phyloP scores from a whole-genome alignment of 2,797 vertebrate species.

The Lates japonicus region DNA sequence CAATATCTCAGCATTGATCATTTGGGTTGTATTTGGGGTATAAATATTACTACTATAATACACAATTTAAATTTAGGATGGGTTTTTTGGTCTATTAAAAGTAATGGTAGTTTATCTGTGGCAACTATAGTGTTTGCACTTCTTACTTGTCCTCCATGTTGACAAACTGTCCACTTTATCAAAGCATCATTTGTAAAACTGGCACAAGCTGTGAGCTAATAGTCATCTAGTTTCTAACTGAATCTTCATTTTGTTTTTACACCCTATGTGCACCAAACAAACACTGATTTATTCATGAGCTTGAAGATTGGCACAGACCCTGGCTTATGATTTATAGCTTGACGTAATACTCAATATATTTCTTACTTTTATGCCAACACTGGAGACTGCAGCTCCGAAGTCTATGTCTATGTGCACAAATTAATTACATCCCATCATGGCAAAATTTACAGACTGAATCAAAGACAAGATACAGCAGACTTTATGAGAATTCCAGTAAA shows the following conservation, averaged over 20 bases:
- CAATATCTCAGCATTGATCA: neutral
- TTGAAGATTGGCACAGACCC: neutral
- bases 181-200: neutral
- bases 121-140: neutral
- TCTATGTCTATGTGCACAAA: neutral
- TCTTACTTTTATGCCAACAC: neutral
- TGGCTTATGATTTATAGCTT: neutral
- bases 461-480: neutral
- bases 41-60: neutral
- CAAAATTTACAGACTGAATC: neutral
- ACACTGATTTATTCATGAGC: neutral
- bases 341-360: neutral
- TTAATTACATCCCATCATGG: neutral
- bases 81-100: neutral
- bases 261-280: neutral
- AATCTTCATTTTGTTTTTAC: neutral
- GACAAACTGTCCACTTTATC: too few relatives aligned
- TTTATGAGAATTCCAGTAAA: neutral
- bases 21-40: neutral
- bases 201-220: neutral
- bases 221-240: neutral
- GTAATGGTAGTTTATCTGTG: neutral
- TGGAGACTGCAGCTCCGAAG: too few relatives aligned
- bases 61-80: neutral
- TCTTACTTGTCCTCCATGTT: neutral